Percentiles rank a stretch among this genome's conserved stretches.
phyloP scores from a whole-genome alignment of 1,140 invertebrate species.

The Trissolcus basalis region DNA sequence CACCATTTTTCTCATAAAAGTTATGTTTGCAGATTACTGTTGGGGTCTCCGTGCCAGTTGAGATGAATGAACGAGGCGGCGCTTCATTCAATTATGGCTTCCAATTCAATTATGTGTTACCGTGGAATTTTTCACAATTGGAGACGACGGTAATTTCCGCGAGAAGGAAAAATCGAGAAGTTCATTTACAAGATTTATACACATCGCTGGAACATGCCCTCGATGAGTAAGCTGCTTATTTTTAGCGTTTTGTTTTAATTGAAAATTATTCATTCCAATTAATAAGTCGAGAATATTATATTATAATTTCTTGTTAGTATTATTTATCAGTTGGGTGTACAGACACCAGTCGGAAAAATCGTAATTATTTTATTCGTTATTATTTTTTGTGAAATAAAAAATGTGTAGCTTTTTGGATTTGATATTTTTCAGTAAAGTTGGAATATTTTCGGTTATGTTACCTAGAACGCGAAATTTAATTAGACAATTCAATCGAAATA shows the following conservation, averaged over 20 bases:
- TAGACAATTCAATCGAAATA: no score
- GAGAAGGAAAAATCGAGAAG: conserved; percentile 60
- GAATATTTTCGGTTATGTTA: no score
- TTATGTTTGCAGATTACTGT: conserved; percentile 65
- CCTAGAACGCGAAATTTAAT: no score
- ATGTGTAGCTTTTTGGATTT: no score
- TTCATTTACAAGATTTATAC: conserved; percentile 69
- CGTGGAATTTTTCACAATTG: conserved; percentile 71
- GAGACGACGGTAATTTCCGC: conserved; percentile 64
- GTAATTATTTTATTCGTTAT: no score
- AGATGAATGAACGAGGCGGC: conserved; percentile 65
- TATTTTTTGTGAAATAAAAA: no score
- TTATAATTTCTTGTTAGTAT: not conserved
- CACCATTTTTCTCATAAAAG: conserved; percentile 3
- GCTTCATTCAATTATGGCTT: conserved; percentile 66
- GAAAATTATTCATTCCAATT: not conserved
- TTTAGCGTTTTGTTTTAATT: not conserved
- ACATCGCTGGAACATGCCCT: conserved; percentile 66
- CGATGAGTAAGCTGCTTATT: conserved; percentile 65
- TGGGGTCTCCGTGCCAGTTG: conserved; percentile 67
- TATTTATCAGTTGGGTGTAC: no score
- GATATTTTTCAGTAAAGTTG: no score
- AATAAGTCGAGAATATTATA: not conserved
- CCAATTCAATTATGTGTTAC: conserved; percentile 73
- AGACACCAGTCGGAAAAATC: no score